A percentile compares a stretch with the other conserved stretches of the same genome.
Evolutionary conservation across 2,113 vertebrate genomes (phyloP).

Genomic region (Phyllopteryx taeniolatus): DNA sequence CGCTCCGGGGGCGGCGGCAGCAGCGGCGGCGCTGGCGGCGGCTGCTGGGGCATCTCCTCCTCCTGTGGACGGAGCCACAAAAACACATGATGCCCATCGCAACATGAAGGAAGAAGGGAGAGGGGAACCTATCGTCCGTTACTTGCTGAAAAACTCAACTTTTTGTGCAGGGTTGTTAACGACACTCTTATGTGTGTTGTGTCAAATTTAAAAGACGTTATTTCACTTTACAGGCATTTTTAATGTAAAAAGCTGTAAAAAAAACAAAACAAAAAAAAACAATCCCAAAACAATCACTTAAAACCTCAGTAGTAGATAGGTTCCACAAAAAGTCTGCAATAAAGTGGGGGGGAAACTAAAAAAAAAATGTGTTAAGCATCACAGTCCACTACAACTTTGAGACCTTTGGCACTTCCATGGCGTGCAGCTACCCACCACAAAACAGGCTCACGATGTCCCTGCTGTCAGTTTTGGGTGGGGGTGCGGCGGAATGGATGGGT

Average conservation of each 20-base stretch:
- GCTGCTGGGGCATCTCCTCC: conserved; percentile 79
- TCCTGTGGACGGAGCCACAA: conserved; percentile 73
- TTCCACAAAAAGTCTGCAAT: too few species aligned
- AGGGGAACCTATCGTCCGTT: background rate
- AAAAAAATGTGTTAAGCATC: background rate
- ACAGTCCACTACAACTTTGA: background rate
- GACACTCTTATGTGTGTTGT: too few species aligned
- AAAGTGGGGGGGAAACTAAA: too few species aligned
- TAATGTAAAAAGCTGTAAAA: too few species aligned
- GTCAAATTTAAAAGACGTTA: too few species aligned
- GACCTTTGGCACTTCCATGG: background rate
- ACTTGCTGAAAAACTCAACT: too few species aligned
- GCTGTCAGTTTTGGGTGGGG: conserved; percentile 84
- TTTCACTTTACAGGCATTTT: too few species aligned
- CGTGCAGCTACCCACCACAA: conserved; percentile 86
- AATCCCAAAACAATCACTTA: too few species aligned
- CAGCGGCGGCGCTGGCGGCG: conserved; percentile 75
- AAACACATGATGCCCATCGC: conserved; percentile 68
- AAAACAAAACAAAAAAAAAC: too few species aligned
- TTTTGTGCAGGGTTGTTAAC: too few species aligned
- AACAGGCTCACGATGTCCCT: conserved; percentile 91
- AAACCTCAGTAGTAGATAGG: too few species aligned
- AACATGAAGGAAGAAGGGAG: conserved; percentile 76
- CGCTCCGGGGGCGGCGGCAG: conserved; percentile 73
- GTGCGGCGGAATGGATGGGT: conserved; percentile 78